phyloP scores from a whole-genome alignment of 2,888 invertebrate genomes.

The Caenorhabditis sinica region DNA sequence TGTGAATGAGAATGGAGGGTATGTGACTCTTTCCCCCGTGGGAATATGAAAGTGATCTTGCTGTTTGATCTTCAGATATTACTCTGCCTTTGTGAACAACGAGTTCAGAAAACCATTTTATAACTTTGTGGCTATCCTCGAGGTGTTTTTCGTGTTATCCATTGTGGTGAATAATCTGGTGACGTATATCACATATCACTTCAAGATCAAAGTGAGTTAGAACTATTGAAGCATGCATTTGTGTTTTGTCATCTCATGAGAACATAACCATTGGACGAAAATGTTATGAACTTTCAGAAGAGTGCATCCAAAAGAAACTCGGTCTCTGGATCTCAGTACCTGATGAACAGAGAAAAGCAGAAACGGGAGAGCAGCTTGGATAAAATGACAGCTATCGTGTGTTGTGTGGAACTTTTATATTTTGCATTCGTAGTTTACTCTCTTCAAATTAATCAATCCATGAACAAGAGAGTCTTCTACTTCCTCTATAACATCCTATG shows the following conservation, averaged over 20 bases:
- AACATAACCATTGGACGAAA: neutral
- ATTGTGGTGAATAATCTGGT: conserved; percentile 51
- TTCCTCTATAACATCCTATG: conserved; percentile 60
- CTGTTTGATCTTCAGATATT: conserved; percentile 40
- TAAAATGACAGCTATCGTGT: conserved; percentile 59
- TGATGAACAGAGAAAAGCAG: conserved; percentile 44
- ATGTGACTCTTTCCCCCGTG: neutral
- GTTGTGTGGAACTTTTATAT: conserved; percentile 56
- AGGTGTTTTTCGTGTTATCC: conserved; percentile 46
- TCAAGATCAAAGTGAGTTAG: conserved; percentile 26
- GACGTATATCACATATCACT: conserved; percentile 18
- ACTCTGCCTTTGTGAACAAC: conserved; percentile 44
- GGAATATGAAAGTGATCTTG: neutral
- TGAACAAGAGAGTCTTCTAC: conserved; percentile 65
- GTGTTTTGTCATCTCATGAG: too few relatives aligned
- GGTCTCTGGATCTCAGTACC: conserved; percentile 6
- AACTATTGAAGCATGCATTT: neutral
- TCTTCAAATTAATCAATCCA: conserved; percentile 40
- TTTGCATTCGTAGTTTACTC: conserved; percentile 59
- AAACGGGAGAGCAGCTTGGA: conserved; percentile 51
- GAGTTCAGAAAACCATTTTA: conserved; percentile 51
- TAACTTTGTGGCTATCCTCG: conserved; percentile 37
- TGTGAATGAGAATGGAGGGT: conserved; percentile 50
- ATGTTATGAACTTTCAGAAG: neutral
- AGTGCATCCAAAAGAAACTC: conserved; percentile 23